phyloP scores from a whole-genome alignment of 1,140 invertebrate genomes.

The Camponotus floridanus region DNA sequence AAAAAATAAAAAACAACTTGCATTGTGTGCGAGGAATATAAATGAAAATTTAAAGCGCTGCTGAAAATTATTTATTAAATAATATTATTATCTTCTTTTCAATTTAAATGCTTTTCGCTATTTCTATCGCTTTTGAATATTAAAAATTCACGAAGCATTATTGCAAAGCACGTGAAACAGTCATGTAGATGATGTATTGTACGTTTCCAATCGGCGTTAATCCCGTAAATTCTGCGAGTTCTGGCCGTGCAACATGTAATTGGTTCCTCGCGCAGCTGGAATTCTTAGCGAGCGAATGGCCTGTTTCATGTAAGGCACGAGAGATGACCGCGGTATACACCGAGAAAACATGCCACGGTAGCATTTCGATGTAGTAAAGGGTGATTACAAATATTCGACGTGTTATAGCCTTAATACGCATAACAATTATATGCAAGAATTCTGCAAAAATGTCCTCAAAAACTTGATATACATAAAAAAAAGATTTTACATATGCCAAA shows the following conservation, averaged over 20 bases:
- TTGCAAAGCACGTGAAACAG: conserved; percentile 6
- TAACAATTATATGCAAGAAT: neutral
- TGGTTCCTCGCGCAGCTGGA: conserved; percentile 58
- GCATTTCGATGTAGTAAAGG: conserved; percentile 27
- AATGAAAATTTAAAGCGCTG: neutral
- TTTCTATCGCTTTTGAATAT: neutral
- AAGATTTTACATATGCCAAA: neutral
- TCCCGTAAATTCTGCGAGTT: conserved; percentile 52
- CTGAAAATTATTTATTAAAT: neutral
- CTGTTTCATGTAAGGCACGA: conserved; percentile 53
- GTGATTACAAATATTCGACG: conserved; percentile 38
- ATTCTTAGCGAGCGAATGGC: conserved; percentile 53
- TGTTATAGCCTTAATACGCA: neutral
- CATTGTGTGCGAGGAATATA: neutral
- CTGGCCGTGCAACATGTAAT: conserved; percentile 26
- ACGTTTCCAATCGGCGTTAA: conserved; percentile 51
- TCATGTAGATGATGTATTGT: conserved; percentile 3
- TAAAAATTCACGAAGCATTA: conserved; percentile 27
- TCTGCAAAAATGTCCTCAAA: neutral
- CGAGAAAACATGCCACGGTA: conserved; percentile 39
- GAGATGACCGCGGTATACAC: conserved; percentile 45
- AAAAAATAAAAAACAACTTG: neutral
- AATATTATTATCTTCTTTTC: too few species aligned
- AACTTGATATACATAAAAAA: neutral
- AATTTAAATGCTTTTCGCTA: too few species aligned